Evolutionary conservation across 2,113 vertebrate species (phyloP), one percentile per base, ranked within the genome.

Genomic region (Gadus chalcogrammus): DNA sequence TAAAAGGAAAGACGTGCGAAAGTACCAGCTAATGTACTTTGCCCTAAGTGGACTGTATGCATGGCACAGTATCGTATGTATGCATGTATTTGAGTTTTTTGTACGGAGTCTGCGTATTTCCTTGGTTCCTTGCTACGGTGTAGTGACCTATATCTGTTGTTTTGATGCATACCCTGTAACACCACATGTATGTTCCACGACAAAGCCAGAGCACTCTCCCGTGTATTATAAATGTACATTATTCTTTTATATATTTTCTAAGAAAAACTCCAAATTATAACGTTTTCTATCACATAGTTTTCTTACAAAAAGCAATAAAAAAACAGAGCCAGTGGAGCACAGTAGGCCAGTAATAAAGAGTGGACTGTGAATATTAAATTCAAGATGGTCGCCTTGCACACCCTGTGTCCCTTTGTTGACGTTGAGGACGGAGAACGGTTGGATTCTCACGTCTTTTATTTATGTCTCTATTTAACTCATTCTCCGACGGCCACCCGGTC

Each of bases 241-340:
- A 81, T 22, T 76, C 67, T 91, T 92, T 93, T 92, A 65, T 90
- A 92, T 85, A 85, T 92, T 92, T 92, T 91, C 53, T 88, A 90
- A 88, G 68, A 83, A 89, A 87, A 86, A 67, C 69, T 53, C 28
- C 65, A 31, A 76, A 76, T 68, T 72, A 85, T 72, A 85, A 83
- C 86, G 73, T 81, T 85, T 90, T 84, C 90, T 88, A 85, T 77
- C 74, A 85, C 68, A 78, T 71, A 79, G 83, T 89, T 90, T 90
- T 88, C 78, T 82, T 88, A 83, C 85, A 84, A 88, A 84, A 78
- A 74, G 77, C 75, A 78, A 85, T 79, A 75, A 84, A 90, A 80
- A 81, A 80, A 81, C 42, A 75, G 61, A 70, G 79, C 71, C 77
- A 88, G 86, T 88, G 82, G 61, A 84, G 83, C 77, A 83, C 76